These are phyloP conservation scores for Callospermophilus lateralis DNA, from an alignment of 2,113 vertebrate species.

Conservation along the genomic window DNA sequence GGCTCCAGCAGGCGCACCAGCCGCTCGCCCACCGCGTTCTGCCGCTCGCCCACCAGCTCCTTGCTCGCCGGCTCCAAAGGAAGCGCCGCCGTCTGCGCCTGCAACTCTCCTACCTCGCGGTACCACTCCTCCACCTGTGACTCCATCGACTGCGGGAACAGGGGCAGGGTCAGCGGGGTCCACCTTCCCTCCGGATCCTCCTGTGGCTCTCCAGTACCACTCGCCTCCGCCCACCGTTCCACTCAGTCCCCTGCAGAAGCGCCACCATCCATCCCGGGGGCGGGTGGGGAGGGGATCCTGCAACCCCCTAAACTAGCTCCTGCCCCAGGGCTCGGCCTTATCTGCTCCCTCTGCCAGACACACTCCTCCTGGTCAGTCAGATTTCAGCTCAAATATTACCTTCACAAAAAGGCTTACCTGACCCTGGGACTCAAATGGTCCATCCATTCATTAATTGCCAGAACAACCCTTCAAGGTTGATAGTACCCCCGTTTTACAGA, in stretches of 20 bases:
- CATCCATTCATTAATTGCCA: not conserved
- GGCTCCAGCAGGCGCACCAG: conserved; percentile 95
- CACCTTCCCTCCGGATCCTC: not conserved
- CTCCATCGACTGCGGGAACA: conserved; percentile 92
- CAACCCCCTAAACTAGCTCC: not conserved
- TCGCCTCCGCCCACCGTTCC: fast-evolving
- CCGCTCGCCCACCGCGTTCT: conserved; percentile 91
- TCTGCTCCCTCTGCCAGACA: not conserved
- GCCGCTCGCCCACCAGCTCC: conserved; percentile 89
- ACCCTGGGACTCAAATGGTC: not conserved
- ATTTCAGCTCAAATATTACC: not conserved
- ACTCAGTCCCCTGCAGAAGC: not conserved
- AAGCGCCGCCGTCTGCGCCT: conserved; percentile 91
- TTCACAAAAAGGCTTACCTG: not conserved
- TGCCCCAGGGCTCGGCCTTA: not conserved
- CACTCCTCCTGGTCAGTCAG: not conserved
- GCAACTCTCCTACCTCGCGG: conserved; percentile 93
- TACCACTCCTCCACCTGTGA: conserved; percentile 95
- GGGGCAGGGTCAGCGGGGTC: not conserved
- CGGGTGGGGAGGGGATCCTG: not conserved
- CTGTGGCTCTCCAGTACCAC: not conserved
- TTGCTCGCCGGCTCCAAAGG: conserved; percentile 89
- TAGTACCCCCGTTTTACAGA: conserved; percentile 26
- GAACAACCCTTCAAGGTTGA: not conserved
- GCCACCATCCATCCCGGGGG: not conserved